phyloP scores from a whole-genome alignment of 2,113 vertebrate species.

The Cygnus buccinator region DNA sequence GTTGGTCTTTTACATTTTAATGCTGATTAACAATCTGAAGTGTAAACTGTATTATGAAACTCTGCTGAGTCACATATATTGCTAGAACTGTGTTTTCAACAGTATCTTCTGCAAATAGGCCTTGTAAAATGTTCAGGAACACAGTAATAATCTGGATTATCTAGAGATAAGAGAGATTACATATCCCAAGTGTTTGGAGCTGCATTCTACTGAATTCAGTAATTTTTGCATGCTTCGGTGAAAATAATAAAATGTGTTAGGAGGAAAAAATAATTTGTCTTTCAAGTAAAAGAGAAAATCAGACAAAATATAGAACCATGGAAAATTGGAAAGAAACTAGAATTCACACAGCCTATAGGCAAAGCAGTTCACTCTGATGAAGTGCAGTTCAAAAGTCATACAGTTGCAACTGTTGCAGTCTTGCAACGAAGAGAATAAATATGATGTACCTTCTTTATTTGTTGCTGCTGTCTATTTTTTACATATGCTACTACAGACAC shows the following conservation, averaged over 20 bases:
- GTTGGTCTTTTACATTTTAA: not conserved
- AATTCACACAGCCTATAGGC: not conserved
- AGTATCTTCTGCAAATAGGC: not conserved
- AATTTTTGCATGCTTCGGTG: not conserved
- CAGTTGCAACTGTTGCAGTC: rapidly evolving
- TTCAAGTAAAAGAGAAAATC: not conserved
- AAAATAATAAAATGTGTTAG: not conserved
- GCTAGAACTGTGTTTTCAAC: not conserved
- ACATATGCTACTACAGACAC: not conserved
- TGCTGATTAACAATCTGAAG: not conserved
- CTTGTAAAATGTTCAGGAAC: not conserved
- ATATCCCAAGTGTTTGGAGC: not conserved
- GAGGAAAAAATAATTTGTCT: not conserved
- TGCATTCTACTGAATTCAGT: not conserved
- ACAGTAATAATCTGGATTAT: not conserved
- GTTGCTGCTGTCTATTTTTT: not conserved
- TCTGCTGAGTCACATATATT: not conserved
- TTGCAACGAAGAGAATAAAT: not conserved
- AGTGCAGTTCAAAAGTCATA: not conserved
- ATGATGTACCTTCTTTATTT: not conserved
- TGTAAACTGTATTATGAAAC: not conserved
- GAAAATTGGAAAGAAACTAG: not conserved
- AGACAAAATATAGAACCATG: not conserved
- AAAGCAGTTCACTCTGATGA: not conserved
- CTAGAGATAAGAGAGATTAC: not conserved